Evolutionary conservation across 2,888 invertebrate genomes (phyloP), one percentile per base, ranked within the genome.

Genomic region (Rhyacophila evoluta): DNA sequence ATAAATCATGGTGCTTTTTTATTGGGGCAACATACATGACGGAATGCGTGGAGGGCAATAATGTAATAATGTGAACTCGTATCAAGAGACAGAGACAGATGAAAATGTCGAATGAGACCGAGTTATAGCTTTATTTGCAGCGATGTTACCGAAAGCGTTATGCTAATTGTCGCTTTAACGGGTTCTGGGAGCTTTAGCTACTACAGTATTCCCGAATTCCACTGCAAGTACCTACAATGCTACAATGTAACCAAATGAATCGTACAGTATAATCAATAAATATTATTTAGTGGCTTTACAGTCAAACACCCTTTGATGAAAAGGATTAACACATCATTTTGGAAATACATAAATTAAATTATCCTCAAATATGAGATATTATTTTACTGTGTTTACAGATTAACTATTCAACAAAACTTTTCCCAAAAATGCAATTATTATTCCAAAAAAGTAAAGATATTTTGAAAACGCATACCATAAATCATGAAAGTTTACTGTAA

Each of bases 1-100:
- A 55, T 55, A 55, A 55, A 55, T 55, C 55, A 55, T 19, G 15
- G 55, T 55, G 55, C 11, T 55, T 55, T 55, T 55, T 55, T 55
- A 55, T 55, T 25, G 19, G 55, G 55, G 55, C 55, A 55, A 19
- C 55, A 55, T 19, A 55, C 55, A 55, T 55, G 55, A 55, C 55
- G 55, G 12, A 55, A 55, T 55, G 55, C 55, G 55, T 25, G 6
- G 55, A 55, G 55, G 55, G 55, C 55, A 55, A 55, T 55, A 55
- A 55, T 55, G 55, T 55, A 25, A 25, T 55, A 55, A 55, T 55
- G 55, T 55, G 55, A 25, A 55, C 15, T 55, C 55, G 8, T 41
- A 41, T 41, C 12, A 15, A 1, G 41, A 41, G 41, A 33, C 29
- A 33, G 19, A 41, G 41, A 6, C 41, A 19, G 15, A 25, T 55